Percentiles rank a stretch among this genome's conserved stretches.
These are phyloP conservation scores for Sesamia inferens DNA, from an alignment of 2,888 invertebrate genomes.

Conservation along the genomic window DNA sequence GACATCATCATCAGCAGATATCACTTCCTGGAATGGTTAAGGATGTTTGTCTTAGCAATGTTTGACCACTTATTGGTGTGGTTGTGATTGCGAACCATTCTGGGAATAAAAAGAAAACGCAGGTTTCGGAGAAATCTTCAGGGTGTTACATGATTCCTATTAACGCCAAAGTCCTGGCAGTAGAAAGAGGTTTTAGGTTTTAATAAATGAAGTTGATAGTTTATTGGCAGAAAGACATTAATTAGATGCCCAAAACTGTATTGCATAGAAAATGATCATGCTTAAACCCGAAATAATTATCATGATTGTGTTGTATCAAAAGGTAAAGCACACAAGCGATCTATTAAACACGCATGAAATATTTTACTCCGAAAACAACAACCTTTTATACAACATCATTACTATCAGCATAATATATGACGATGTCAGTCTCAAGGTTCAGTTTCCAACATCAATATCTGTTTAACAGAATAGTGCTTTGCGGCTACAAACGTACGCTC, in stretches of 20 bases:
- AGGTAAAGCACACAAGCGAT: neutral
- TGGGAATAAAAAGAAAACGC: conserved; percentile 32
- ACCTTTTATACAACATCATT: conserved; percentile 15
- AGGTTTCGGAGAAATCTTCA: conserved; percentile 30
- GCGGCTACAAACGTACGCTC: conserved; percentile 21
- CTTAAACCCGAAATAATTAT: conserved; percentile 10
- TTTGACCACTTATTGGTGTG: conserved; percentile 36
- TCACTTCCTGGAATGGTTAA: conserved; percentile 53
- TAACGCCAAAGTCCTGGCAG: neutral
- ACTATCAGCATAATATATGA: conserved; percentile 29
- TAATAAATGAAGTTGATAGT: conserved; percentile 25
- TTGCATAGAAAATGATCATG: neutral
- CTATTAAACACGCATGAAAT: conserved; percentile 1
- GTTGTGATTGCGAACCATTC: conserved; percentile 24
- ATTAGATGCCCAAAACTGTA: conserved; percentile 8
- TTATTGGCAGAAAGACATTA: conserved; percentile 8
- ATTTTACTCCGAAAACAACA: neutral
- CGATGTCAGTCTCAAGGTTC: conserved; percentile 25
- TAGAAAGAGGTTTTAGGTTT: conserved; percentile 12
- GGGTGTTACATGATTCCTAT: conserved; percentile 8
- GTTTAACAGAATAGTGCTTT: conserved; percentile 15
- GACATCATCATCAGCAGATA: conserved; percentile 48
- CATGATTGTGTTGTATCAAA: neutral
- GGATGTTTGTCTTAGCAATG: conserved; percentile 51
- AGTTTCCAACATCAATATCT: conserved; percentile 38